Evolutionary conservation across 2,888 invertebrate species (phyloP), one percentile per base, ranked within the genome.

Genomic region (Odontocerum albicorne): DNA sequence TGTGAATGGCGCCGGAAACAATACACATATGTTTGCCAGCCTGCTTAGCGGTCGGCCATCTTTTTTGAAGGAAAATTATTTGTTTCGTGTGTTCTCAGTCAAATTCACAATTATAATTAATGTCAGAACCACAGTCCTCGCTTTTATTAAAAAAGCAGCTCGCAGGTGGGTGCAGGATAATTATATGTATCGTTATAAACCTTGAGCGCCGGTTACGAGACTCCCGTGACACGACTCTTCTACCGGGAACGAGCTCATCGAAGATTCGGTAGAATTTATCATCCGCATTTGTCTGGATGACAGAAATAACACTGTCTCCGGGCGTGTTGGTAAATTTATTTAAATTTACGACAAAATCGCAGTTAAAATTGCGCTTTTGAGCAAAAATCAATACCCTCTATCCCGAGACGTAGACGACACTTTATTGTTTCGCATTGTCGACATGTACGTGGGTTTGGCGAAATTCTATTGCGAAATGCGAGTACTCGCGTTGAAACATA

Each of bases 71-170:
- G 74, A 75, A 82, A 81, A 83, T 81, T 80, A 80, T 83, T 84
- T 84, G 81, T 84, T 84, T 82, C 83, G 82, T 82, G 80, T 80
- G 79, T 78, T 82, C 82, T 81, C 81, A 81, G 80, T 85, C 83
- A 84, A 85, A 83, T 86, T 85, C 82, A 80, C 81, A 85, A 81
- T 84, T 83, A 85, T 85, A 86, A 87, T 88, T 87, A 87, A 96
- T 96, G 96, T 19, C 84, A 77, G 60, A 92, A 81, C 60, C 81
- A 77, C 66, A 88, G 86, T 55, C 87, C 77, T 58, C 87, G 72
- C 63, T 82, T 83, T 64, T 85, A 92, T 84, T 94, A 80, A 88
- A 91, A 82, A 94, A 94, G 86, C 94, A 94, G 83, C 84, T 94
- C 82, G 92, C 93, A 87, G 94, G 94, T 93, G 84, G 80, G 82